Percentiles rank a stretch among this genome's conserved stretches.
These are phyloP conservation scores for Thaumatotibia leucotreta DNA, from an alignment of 1,140 invertebrate genomes.

Conservation along the genomic window DNA sequence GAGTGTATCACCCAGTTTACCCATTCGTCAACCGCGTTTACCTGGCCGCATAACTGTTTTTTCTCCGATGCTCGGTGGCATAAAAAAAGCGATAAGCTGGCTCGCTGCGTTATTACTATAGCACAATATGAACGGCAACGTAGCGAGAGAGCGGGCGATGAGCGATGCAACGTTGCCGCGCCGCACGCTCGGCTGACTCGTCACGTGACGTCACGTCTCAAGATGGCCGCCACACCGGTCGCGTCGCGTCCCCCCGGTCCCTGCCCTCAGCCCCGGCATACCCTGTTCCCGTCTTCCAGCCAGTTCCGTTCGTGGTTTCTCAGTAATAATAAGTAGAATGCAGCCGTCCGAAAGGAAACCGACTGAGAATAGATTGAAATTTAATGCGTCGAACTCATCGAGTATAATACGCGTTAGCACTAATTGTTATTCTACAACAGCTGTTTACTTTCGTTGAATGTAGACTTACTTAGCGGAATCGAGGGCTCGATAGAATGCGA, in stretches of 20 bases:
- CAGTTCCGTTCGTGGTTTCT: conserved; percentile 58
- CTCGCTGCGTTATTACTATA: conserved; percentile 61
- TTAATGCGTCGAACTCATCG: conserved; percentile 64
- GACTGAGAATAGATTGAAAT: conserved; percentile 73
- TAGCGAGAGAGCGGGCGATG: conserved; percentile 24
- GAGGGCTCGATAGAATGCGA: conserved; percentile 25
- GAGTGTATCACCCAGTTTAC: conserved; percentile 25
- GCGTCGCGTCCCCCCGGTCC: conserved; percentile 37
- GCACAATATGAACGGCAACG: conserved; percentile 65
- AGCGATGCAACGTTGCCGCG: conserved; percentile 57
- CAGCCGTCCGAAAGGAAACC: conserved; percentile 69
- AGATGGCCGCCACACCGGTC: conserved; percentile 71
- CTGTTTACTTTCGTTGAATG: conserved; percentile 73
- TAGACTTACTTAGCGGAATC: conserved; percentile 51
- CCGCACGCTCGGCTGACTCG: conserved; percentile 67
- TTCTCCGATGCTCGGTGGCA: conserved; percentile 54
- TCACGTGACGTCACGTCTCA: conserved; percentile 76
- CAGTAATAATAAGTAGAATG: conserved; percentile 67
- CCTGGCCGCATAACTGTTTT: conserved; percentile 72
- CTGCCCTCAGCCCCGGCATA: not conserved
- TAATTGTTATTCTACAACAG: conserved; percentile 71
- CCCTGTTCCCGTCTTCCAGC: conserved; percentile 59
- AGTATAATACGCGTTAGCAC: conserved; percentile 47
- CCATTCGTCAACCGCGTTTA: conserved; percentile 47
- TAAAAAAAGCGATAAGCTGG: conserved; percentile 58